Conservation (phyloP, 1,140 invertebrate species). For the Aphelinus atriplicis region DNA sequence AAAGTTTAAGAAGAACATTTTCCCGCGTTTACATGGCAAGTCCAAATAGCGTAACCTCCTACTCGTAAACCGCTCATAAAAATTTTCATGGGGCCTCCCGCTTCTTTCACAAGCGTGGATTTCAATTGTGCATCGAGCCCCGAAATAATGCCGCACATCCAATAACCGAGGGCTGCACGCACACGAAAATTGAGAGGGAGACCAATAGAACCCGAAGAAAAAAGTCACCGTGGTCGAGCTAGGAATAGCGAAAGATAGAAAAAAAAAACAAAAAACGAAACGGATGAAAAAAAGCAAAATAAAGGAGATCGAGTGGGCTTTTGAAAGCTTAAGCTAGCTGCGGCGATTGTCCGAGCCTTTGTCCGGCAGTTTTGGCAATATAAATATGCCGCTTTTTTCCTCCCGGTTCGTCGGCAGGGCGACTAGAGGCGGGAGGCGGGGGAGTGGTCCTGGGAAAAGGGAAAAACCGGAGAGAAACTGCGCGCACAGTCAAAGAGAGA, state of each 20-base stretch:
- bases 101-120: background rate
- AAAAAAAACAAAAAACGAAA: background rate
- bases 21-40: too few species aligned
- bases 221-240: background rate
- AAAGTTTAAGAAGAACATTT: too few species aligned
- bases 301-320: background rate
- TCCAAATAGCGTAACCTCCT: background rate
- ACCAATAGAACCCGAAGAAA: background rate
- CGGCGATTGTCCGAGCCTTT: slow-evolving; percentile 17
- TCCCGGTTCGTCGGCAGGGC: too few species aligned
- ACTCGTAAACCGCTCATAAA: slow-evolving; percentile 13
- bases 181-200: background rate
- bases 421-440: too few species aligned
- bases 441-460: background rate
- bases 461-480: background rate
- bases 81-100: slow-evolving; percentile 6
- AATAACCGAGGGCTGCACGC: background rate
- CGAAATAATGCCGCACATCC: background rate
- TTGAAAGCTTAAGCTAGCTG: background rate
- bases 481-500: background rate
- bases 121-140: background rate
- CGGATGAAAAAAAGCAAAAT: background rate
- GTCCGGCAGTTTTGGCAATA: slow-evolving; percentile 2
- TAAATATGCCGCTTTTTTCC: slow-evolving; percentile 10
- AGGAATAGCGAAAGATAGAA: background rate